Conservation (phyloP, 2,797 vertebrate species). For the Gila robusta region DNA sequence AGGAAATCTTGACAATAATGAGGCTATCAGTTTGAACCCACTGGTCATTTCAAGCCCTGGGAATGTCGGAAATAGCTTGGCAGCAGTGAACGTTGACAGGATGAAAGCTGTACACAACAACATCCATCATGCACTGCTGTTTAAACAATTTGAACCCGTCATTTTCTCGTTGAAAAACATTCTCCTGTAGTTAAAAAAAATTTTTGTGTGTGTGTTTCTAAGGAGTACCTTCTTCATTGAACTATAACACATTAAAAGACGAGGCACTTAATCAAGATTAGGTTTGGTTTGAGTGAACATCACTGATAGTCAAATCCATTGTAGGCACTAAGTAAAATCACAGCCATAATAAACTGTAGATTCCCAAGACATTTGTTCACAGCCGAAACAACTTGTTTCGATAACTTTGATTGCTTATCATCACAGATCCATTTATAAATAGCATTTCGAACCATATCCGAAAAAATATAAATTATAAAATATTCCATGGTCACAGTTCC, state of each 20-base stretch:
- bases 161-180: conserved; percentile 55
- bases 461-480: not conserved
- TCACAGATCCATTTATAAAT: conserved; percentile 32
- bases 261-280: conserved; percentile 71
- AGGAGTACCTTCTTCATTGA: conserved; percentile 60
- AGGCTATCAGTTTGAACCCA: conserved; percentile 42
- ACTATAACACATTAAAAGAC: conserved; percentile 42
- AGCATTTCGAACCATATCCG: conserved; percentile 27
- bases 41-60: conserved; percentile 47
- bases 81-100: conserved; percentile 33
- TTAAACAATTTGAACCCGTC: conserved; percentile 47
- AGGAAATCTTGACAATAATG: conserved; percentile 45
- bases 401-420: conserved; percentile 40
- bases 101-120: conserved; percentile 53
- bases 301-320: conserved; percentile 47
- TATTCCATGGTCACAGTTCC: conserved; percentile 45
- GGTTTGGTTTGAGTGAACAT: conserved; percentile 28
- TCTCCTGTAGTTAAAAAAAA: conserved; percentile 27
- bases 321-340: conserved; percentile 34
- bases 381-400: conserved; percentile 30
- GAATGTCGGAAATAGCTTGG: conserved; percentile 59
- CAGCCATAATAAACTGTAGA: conserved; percentile 27
- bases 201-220: conserved; percentile 51
- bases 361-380: conserved; percentile 41
- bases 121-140: conserved; percentile 40